Evolutionary conservation across 2,797 vertebrate species (phyloP).

Genomic region (Chromis chromis): DNA sequence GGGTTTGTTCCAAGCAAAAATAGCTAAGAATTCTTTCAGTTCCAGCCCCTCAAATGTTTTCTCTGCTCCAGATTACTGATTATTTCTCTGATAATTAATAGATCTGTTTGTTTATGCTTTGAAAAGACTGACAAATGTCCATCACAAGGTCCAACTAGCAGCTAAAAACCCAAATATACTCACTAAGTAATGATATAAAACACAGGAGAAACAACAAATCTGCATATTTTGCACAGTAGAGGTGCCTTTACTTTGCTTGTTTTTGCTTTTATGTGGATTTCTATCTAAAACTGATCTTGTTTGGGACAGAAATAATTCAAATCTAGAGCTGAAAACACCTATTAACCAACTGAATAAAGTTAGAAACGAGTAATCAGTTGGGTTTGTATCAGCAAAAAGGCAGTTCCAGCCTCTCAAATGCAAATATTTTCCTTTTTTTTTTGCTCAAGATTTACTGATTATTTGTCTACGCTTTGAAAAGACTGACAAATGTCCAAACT

Average conservation of each 20-base stretch:
- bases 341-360: background rate
- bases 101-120: no score
- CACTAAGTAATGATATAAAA: no score
- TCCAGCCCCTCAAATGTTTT: background rate
- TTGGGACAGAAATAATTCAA: slow-evolving; percentile 3
- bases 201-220: no score
- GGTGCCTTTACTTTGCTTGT: slow-evolving; percentile 1
- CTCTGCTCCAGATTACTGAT: no score
- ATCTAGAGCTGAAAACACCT: background rate
- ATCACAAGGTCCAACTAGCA: no score
- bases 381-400: background rate
- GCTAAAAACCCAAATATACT: no score
- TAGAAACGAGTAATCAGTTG: no score
- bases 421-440: background rate
- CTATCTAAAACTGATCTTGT: background rate
- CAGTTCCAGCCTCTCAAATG: background rate
- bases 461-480: background rate
- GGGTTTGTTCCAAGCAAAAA: background rate
- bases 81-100: no score
- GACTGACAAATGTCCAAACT: no score
- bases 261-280: slow-evolving; percentile 19
- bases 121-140: no score
- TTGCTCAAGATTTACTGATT: no score
- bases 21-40: background rate
- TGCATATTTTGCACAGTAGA: background rate